phyloP scores from a whole-genome alignment of 2,888 invertebrate species.

The Patella ulyssiponensis region DNA sequence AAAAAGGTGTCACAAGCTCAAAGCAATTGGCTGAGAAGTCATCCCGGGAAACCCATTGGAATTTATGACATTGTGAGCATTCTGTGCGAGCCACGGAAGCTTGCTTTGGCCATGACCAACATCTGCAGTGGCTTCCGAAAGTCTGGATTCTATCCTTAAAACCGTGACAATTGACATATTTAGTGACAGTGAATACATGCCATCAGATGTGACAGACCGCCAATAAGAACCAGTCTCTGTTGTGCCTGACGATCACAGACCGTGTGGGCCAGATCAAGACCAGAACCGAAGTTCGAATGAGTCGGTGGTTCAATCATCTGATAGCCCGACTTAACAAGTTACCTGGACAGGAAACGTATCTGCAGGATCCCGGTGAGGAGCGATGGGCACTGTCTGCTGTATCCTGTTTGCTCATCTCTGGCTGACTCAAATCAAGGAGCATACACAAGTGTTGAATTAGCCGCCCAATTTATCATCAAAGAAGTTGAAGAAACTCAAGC shows the following conservation, averaged over 20 bases:
- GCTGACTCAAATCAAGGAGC: slow-evolving; percentile 18
- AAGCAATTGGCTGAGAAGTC: slow-evolving; percentile 59
- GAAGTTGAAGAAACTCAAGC: slow-evolving; percentile 23
- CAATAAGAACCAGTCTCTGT: not conserved
- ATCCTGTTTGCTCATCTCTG: slow-evolving; percentile 27
- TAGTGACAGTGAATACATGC: slow-evolving; percentile 27
- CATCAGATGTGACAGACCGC: slow-evolving; percentile 23
- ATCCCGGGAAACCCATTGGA: slow-evolving; percentile 70
- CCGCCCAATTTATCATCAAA: slow-evolving; percentile 11
- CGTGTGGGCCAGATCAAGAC: too few species aligned
- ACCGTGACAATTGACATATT: slow-evolving; percentile 33
- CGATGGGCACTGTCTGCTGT: slow-evolving; percentile 28
- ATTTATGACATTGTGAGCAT: slow-evolving; percentile 70
- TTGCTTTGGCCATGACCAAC: slow-evolving; percentile 25
- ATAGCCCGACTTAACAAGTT: slow-evolving; percentile 8
- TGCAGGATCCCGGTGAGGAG: slow-evolving; percentile 25
- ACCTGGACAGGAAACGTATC: slow-evolving; percentile 19
- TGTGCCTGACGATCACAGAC: too few species aligned
- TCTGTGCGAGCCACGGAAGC: slow-evolving; percentile 19
- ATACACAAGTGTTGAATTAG: slow-evolving; percentile 25
- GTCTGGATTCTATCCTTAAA: slow-evolving; percentile 33
- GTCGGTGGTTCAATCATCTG: not conserved
- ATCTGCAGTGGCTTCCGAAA: slow-evolving; percentile 29
- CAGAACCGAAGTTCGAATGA: slow-evolving; percentile 14
- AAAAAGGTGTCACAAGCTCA: slow-evolving; percentile 51